A percentile compares a stretch with the other conserved stretches of the same genome.
Evolutionary conservation across 2,113 vertebrate species (phyloP).

Genomic region (Melanerpes aurifrons): DNA sequence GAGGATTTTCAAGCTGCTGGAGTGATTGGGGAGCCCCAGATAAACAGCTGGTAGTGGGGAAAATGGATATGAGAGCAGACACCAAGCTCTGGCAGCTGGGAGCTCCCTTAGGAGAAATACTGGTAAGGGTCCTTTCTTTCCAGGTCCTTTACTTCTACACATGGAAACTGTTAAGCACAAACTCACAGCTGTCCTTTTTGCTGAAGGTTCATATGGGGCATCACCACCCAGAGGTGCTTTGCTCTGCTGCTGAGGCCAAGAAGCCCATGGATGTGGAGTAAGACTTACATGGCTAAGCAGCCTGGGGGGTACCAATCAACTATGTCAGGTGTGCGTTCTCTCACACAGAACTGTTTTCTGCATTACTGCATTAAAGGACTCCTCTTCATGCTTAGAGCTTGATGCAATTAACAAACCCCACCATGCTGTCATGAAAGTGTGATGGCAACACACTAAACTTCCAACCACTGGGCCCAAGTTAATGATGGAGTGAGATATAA

Average conservation of each 20-base stretch:
- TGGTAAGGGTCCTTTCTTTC: neutral
- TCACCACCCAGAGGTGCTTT: neutral
- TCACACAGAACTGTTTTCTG: neutral
- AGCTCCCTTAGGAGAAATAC: neutral
- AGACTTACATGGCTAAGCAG: neutral
- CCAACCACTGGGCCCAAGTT: neutral
- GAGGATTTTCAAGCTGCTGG: neutral
- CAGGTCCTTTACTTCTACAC: neutral
- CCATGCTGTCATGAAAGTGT: accelerated
- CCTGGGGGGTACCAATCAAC: neutral
- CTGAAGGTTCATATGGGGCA: neutral
- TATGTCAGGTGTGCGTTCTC: neutral
- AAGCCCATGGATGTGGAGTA: accelerated
- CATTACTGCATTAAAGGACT: neutral
- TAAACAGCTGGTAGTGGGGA: neutral
- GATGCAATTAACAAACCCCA: neutral
- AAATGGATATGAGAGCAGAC: neutral
- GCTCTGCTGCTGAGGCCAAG: neutral
- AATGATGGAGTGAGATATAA: neutral
- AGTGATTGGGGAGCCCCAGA: accelerated
- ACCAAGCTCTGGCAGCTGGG: neutral
- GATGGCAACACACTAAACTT: neutral
- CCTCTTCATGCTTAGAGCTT: neutral
- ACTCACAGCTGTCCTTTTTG: accelerated
- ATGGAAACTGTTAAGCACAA: neutral